Conservation (phyloP, 1,140 invertebrate genomes). For the Nebria ingens region DNA sequence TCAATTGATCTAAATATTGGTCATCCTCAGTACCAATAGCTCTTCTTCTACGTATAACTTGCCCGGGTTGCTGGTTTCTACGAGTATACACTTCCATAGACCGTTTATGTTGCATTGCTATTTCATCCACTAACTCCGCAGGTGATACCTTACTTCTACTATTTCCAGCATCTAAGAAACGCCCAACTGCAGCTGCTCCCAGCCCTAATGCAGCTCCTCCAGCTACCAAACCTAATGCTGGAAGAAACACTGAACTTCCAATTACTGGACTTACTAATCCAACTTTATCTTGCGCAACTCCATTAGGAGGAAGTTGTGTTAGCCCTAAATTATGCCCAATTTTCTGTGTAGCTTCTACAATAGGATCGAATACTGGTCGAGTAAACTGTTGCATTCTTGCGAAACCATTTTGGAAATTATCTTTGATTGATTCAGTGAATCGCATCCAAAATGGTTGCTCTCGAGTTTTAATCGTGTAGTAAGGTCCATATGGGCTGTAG, state of each 20-base stretch:
- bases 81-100: conserved; percentile 32
- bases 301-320: conserved; percentile 31
- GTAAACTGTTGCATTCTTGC: conserved; percentile 58
- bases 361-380: conserved; percentile 56
- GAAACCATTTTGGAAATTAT: conserved; percentile 56
- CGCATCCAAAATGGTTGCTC: conserved; percentile 59
- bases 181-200: conserved; percentile 64
- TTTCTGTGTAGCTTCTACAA: conserved; percentile 66
- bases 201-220: conserved; percentile 67
- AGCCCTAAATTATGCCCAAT: conserved; percentile 64
- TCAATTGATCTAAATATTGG: conserved; percentile 33
- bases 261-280: conserved; percentile 42
- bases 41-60: background rate
- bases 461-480: conserved; percentile 39
- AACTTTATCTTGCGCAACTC: conserved; percentile 55
- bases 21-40: conserved; percentile 20
- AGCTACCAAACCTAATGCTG: conserved; percentile 61
- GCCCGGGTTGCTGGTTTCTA: background rate
- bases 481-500: conserved; percentile 39
- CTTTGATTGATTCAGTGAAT: conserved; percentile 58
- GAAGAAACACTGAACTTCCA: conserved; percentile 50
- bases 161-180: conserved; percentile 54
- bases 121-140: conserved; percentile 27
- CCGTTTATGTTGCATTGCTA: conserved; percentile 47
- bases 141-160: conserved; percentile 41